Base-by-base conservation (phyloP, 2,888 invertebrate species). In the Leptinotarsa juncta region DNA sequence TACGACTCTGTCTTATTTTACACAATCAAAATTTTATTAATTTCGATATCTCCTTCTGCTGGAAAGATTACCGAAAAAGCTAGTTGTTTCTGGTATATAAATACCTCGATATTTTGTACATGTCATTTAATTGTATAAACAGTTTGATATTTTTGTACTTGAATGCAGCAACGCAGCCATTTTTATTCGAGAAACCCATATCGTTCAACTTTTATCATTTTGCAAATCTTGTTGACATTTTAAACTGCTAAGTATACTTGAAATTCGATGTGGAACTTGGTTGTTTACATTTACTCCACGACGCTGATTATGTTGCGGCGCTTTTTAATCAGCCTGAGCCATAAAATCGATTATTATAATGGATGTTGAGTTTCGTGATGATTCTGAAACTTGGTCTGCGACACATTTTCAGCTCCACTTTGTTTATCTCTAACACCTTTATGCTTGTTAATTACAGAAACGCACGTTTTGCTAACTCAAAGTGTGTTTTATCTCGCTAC, bases 401-500 rank as follows among this genome's bases (percentile, higher is more conserved):
- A 42, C 50, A 57, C 57, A 55, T 69, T 69, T 57, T 60, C 42
- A 16, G n/a, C 62, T 48, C 20, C n/a, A 32, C 42, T 57, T 68
- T 62, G 62, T 32, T 62, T 42, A 32, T 62, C 26, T 62, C 20
- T 42, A 15, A 18, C 32, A 32, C 26, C 62, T 16, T 62, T 15
- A 14, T 57, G 48, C 32, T 4, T 68, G 55, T 32, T 60, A n/a
- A 32, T n/a, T 26, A 18, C 0, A 4, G 26, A 53, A 57, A n/a
- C 26, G 26, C 69, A 69, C 69, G 69, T 69, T 69, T 57, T 20
- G 20, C 20, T 23, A 69, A 69, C 53, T 16, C 3, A 57, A 57
- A 60, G 32, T 69, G 69, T 69, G 69, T 57, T 69, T 69, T 69
- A 69, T 69, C 69, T 23, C 57, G 60, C n/a, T 49, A 48, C 49